Evolutionary conservation across 1,140 invertebrate species (phyloP), one percentile per base, ranked within the genome.

Genomic region (Calliopsis andreniformis): DNA sequence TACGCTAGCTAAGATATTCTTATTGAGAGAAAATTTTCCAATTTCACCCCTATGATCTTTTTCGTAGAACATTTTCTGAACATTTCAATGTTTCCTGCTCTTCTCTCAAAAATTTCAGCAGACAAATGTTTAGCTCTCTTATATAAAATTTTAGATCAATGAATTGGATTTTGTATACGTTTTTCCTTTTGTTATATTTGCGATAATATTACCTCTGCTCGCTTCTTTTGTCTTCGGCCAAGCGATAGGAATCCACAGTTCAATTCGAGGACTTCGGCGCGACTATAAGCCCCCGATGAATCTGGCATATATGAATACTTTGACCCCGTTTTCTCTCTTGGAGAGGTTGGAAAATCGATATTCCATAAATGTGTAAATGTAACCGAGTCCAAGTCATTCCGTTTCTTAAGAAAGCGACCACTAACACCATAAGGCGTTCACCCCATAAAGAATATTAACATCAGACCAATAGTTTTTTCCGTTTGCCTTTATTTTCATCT

Each of bases 311-410:
- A 83, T 78, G 80, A 71, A 83, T 82, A 78, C 72, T 76, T 79
- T 56, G 30, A 39, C 30, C 42, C 32, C 42, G 35, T 39, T 68
- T 35, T 12, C 45, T 56, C 16, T 63, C 18, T n/a, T n/a, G 5
- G 14, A 5, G 42, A 3, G 30, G 18, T 53, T 53, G 75, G 80
- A 86, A n/a, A 88, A 90, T 90, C 89, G 89, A 90, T 90, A 90
- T 90, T 89, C 89, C 87, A 90, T 90, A 90, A 90, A 90, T 88
- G 87, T 90, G 88, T 88, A 90, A 89, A 90, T 89, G 84, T 88
- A 86, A 87, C 80, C 79, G 83, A 85, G 88, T 88, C 69, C 73
- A 53, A 77, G 80, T 77, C 80, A 71, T 83, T 79, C 53, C 70
- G 68, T 78, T 75, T 49, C 58, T 47, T 70, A 76, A 82, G 70